Evolutionary conservation across 2,797 vertebrate genomes (phyloP), one percentile per base, ranked within the genome.

Genomic region (Danio jaintianensis): DNA sequence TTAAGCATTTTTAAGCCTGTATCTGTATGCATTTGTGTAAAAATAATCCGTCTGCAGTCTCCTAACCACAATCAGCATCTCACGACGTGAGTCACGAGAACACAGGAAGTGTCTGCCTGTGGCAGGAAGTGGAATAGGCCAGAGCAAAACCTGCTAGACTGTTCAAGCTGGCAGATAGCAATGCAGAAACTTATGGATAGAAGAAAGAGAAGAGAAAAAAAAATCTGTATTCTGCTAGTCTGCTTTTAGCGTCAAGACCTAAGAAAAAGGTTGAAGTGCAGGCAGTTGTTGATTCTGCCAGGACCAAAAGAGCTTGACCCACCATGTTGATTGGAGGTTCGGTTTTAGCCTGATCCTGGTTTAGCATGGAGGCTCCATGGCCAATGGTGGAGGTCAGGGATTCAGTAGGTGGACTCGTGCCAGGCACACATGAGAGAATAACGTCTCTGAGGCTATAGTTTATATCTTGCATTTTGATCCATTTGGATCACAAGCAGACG

Each of bases 91-190:
- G 67, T 77, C 79, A 80, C 29, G 6, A 16, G 1, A 52, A 45
- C 43, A 78, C 83, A 87, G 85, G 84, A 87, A 85, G 82, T 85
- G 69, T 59, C 66, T 58, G 78, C 80, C 77, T 82, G 75, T 70
- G 76, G 67, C 83, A 83, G 85, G 83, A 86, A 83, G 82, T 85
- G 79, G 82, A 85, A 75, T 79, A 79, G 75, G 74, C 74, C 70
- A 45, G n/a, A 73, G 22, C 64, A 5, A 72, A 63, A 68, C 20
- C 58, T 68, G 42, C 29, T 18, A 22, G 22, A 43, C 56, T 78
- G 81, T 83, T 83, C 75, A 66, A 76, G 42, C 15, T 78, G 76
- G 82, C 82, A 83, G 76, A 58, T 79, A 81, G 66, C 10, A 15
- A 56, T 4, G 38, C 71, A 52, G 69, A 62, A 78, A 78, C 64